Conservation (phyloP, 2,797 vertebrate species). For the Danio aesculapii region DNA sequence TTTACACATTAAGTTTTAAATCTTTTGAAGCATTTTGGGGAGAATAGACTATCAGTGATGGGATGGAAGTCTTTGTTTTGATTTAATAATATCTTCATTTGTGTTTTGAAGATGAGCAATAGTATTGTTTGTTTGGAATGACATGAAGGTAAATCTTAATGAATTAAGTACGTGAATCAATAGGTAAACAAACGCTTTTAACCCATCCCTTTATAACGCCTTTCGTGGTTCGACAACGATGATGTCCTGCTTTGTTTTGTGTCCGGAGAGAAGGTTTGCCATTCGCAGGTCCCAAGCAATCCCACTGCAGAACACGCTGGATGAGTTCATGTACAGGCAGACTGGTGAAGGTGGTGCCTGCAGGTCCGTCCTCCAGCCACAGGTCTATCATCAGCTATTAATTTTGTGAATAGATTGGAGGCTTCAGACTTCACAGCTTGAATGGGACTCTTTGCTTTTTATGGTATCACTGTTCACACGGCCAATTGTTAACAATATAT, state of each 20-base stretch:
- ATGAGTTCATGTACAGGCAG: conserved; percentile 66
- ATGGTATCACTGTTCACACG: conserved; percentile 81
- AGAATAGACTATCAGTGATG: too few relatives aligned
- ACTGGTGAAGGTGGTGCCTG: conserved; percentile 61
- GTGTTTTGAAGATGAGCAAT: too few relatives aligned
- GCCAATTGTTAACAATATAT: conserved; percentile 86
- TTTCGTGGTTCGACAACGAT: conserved; percentile 57
- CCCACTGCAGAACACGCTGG: conserved; percentile 71
- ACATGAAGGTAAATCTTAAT: too few relatives aligned
- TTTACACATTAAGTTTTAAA: too few relatives aligned
- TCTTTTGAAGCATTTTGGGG: too few relatives aligned
- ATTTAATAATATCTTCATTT: too few relatives aligned
- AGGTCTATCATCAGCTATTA: conserved; percentile 70
- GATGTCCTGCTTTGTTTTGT: conserved; percentile 49
- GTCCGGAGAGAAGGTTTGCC: conserved; percentile 64
- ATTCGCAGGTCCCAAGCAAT: conserved; percentile 78
- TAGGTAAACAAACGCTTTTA: too few relatives aligned
- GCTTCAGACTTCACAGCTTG: conserved; percentile 77
- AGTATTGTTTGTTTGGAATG: too few relatives aligned
- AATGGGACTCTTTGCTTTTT: conserved; percentile 75
- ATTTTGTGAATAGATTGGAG: conserved; percentile 72
- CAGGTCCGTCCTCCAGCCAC: conserved; percentile 63
- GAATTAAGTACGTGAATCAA: too few relatives aligned
- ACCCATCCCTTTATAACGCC: conserved; percentile 17
- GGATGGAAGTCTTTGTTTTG: too few relatives aligned